phyloP scores from a whole-genome alignment of 1,140 invertebrate genomes.

The Tyrophagus putrescentiae region DNA sequence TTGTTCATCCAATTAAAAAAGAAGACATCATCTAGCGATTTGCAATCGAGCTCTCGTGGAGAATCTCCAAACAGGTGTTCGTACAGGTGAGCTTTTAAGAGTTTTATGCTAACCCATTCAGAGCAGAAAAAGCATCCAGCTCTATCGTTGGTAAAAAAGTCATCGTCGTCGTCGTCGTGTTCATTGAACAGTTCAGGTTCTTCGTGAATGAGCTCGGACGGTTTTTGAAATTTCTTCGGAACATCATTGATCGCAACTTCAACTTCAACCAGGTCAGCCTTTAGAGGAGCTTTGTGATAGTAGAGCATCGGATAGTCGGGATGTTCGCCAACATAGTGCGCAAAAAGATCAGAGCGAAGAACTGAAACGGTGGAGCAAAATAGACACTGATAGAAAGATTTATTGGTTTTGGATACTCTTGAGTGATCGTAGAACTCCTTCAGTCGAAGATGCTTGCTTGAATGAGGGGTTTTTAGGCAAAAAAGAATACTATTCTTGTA shows the following conservation, averaged over 20 bases:
- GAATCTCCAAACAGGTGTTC: neutral
- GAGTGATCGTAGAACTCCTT: slow-evolving; percentile 1
- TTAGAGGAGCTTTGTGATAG: neutral
- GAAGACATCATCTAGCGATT: neutral
- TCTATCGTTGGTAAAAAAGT: neutral
- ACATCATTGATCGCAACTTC: neutral
- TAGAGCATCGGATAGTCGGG: neutral
- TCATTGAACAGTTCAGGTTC: too few species aligned
- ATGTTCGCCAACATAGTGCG: neutral
- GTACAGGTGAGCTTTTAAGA: neutral
- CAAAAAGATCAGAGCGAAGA: neutral
- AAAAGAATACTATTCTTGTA: neutral
- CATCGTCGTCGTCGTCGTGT: neutral
- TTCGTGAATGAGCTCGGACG: too few species aligned
- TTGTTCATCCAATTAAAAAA: neutral
- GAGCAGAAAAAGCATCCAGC: slow-evolving; percentile 6
- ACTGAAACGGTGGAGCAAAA: neutral
- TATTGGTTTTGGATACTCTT: neutral
- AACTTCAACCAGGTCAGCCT: neutral
- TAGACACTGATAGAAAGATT: neutral
- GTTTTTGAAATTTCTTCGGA: too few species aligned
- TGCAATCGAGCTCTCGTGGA: too few species aligned
- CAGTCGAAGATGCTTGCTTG: neutral
- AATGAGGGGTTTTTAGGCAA: too few species aligned
- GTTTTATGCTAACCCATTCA: neutral